A percentile compares a stretch with the other conserved stretches of the same genome.
phyloP scores from a whole-genome alignment of 2,797 vertebrate genomes.

The Acestrorhynchus altus region DNA sequence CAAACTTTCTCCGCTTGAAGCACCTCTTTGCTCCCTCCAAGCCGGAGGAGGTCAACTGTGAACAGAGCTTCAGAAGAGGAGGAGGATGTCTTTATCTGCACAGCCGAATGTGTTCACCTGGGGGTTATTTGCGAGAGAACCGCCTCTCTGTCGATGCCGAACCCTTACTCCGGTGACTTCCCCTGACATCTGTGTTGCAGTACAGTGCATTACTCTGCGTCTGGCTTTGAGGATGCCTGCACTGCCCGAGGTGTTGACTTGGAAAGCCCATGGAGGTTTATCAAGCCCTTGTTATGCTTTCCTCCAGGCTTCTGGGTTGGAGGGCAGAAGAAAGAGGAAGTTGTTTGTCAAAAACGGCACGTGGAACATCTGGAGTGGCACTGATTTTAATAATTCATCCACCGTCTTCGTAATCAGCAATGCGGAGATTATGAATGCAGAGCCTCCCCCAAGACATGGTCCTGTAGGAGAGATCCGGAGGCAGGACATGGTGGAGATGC shows the following conservation, averaged over 20 bases:
- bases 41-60: not conserved
- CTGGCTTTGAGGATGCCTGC: not conserved
- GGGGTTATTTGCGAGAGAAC: not conserved
- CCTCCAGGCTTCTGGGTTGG: constrained; percentile 6
- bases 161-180: not conserved
- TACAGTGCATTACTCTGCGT: constrained; percentile 1
- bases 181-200: not conserved
- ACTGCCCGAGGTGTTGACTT: not conserved
- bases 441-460: constrained; percentile 25
- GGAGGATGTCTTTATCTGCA: constrained; percentile 10
- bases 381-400: constrained; percentile 55
- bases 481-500: constrained; percentile 2
- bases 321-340: constrained; percentile 20
- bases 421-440: constrained; percentile 41
- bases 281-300: constrained; percentile 21
- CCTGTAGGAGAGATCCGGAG: not conserved
- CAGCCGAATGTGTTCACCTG: not conserved
- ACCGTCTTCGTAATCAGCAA: constrained; percentile 42
- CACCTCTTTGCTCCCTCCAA: not conserved
- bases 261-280: constrained; percentile 16
- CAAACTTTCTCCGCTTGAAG: not conserved
- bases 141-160: not conserved
- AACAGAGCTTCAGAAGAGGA: not conserved
- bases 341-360: constrained; percentile 35
- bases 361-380: constrained; percentile 52